Base-by-base conservation (phyloP, 2,888 invertebrate genomes). In the Scelioninae gen. 1 region DNA sequence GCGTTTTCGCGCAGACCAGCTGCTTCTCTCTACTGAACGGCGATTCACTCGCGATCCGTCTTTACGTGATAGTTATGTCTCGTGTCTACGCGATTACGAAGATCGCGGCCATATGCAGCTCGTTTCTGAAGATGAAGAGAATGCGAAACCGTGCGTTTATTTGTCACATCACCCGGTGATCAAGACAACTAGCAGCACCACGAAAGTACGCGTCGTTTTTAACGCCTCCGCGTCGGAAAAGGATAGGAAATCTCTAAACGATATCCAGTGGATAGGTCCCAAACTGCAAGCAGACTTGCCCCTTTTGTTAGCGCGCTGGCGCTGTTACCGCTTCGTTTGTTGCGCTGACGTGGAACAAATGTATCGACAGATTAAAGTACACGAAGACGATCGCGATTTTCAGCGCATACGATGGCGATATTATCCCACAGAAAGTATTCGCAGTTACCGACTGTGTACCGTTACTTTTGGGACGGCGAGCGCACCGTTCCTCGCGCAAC, bases 21-120 rank as follows among this genome's bases (percentile, higher is more conserved):
- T 63, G 34, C 23, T 63, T 0, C 8, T 63, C 0, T 29, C 9
- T 8, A 0, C 34, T 3, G 63, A 63, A 34, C 7, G 8, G 5
- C 11, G 63, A 16, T 10, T 63, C 7, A 15, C 9, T 0, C 29
- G 15, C 15, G n/a, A 23, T 5, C 7, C 45, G 3, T 1, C 10
- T 0, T 32, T 32, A 5, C 45, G 32, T 0, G 32, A 47, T 15
- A 11, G 13, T 0, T 62, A 62, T 15, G 23, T 10, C 9, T 7
- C 16, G 5, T 62, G 45, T 15, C 45, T 62, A 32, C 62, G 38
- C 0, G 62, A 63, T 0, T 63, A 63, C 11, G 63, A 63, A 16
- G 13, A 11, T 11, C 5, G 8, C 2, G 63, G 49, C 0, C 63
- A 63, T 10, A 63, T 63, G 63, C 0, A 11, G 0, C 29, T 9